Percentiles rank a stretch among this genome's conserved stretches.
These are phyloP conservation scores for Apteryx mantelli DNA, from an alignment of 2,113 vertebrate species.

Conservation along the genomic window DNA sequence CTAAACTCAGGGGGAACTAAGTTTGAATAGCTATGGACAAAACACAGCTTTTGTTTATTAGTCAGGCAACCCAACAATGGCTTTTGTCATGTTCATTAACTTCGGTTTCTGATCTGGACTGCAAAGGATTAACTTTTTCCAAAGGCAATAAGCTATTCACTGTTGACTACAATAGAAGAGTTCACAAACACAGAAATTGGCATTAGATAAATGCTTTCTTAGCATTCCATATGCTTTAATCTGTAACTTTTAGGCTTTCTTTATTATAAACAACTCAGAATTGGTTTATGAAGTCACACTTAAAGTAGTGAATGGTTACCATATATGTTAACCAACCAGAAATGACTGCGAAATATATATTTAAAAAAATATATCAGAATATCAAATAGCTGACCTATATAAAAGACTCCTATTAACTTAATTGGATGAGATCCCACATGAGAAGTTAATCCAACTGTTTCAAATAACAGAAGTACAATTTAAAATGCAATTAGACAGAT, in stretches of 20 bases:
- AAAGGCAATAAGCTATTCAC: background rate
- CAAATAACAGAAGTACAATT: background rate
- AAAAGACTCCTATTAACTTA: background rate
- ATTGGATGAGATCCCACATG: background rate
- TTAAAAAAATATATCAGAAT: background rate
- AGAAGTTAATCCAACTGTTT: background rate
- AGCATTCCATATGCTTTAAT: background rate
- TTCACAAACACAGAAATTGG: background rate
- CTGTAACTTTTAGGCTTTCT: background rate
- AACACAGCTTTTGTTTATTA: background rate
- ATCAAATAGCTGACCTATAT: background rate
- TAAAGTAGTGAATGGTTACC: background rate
- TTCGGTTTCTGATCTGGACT: background rate
- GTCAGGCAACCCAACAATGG: background rate
- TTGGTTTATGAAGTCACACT: background rate
- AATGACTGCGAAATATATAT: background rate
- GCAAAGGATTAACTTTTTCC: background rate
- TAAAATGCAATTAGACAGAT: background rate
- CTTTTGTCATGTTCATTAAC: background rate
- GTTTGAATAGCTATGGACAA: background rate
- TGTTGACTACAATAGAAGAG: background rate
- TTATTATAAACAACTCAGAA: background rate
- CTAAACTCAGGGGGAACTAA: background rate
- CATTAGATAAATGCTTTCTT: background rate
- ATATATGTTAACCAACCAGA: background rate